These are phyloP conservation scores for Oryzias celebensis DNA, from an alignment of 2,113 vertebrate species.

Conservation along the genomic window DNA sequence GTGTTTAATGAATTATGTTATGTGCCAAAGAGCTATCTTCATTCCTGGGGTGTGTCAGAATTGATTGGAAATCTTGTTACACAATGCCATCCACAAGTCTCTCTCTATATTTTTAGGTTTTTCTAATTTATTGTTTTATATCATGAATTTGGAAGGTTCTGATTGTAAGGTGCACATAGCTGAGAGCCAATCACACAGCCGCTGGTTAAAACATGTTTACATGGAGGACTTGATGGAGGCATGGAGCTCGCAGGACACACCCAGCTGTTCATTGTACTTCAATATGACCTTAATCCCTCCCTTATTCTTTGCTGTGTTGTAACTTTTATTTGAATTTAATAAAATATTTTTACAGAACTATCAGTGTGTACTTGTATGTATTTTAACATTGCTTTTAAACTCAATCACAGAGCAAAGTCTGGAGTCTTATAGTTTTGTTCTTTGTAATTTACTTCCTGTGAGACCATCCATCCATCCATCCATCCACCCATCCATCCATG, in stretches of 20 bases:
- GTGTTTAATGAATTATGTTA: constrained; percentile 59
- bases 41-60: constrained; percentile 49
- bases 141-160: constrained; percentile 17
- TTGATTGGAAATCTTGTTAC: constrained; percentile 35
- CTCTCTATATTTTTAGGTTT: constrained; percentile 20
- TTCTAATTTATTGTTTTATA: constrained; percentile 34
- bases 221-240: constrained; percentile 36
- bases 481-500: no score
- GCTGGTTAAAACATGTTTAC: constrained; percentile 63
- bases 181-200: constrained; percentile 42
- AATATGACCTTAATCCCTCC: constrained; percentile 44
- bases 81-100: constrained; percentile 41
- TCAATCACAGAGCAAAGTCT: no score
- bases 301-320: no score
- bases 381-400: no score
- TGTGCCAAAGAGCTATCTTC: constrained; percentile 78
- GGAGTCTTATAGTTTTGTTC: no score
- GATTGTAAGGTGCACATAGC: constrained; percentile 19
- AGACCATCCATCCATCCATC: no score
- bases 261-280: constrained; percentile 53
- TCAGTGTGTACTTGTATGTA: no score
- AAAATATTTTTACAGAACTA: no score
- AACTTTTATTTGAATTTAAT: no score
- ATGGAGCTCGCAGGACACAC: constrained; percentile 39
- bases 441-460: no score